These are phyloP conservation scores for Ostrea edulis DNA, from an alignment of 1,140 invertebrate species.

Conservation along the genomic window DNA sequence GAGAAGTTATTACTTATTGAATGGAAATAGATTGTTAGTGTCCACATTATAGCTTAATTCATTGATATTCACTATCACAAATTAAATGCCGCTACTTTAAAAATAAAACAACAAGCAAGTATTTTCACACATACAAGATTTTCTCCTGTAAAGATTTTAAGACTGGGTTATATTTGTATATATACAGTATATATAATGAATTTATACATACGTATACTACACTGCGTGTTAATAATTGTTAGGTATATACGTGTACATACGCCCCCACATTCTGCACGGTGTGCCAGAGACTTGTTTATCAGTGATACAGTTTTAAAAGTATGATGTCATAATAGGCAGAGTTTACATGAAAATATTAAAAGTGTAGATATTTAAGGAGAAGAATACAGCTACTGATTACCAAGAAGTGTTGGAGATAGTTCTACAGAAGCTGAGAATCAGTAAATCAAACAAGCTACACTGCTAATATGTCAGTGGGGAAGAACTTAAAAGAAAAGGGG, in stretches of 20 bases:
- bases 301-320: neutral
- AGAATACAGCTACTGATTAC: neutral
- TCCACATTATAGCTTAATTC: neutral
- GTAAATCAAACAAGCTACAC: neutral
- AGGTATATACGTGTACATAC: neutral
- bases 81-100: neutral
- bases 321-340: neutral
- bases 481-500: neutral
- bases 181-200: neutral
- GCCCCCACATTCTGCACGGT: neutral
- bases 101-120: neutral
- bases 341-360: neutral
- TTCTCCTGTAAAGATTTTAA: slow-evolving; percentile 8
- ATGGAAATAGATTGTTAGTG: neutral
- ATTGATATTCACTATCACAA: neutral
- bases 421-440: neutral
- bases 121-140: slow-evolving; percentile 36
- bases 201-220: neutral
- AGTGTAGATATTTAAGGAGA: neutral
- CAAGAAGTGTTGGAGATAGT: neutral
- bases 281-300: neutral
- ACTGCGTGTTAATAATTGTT: neutral
- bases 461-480: neutral
- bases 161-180: neutral
- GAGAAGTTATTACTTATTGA: neutral